Conservation (phyloP, 1,140 invertebrate species). For the Drosophila eugracilis region DNA sequence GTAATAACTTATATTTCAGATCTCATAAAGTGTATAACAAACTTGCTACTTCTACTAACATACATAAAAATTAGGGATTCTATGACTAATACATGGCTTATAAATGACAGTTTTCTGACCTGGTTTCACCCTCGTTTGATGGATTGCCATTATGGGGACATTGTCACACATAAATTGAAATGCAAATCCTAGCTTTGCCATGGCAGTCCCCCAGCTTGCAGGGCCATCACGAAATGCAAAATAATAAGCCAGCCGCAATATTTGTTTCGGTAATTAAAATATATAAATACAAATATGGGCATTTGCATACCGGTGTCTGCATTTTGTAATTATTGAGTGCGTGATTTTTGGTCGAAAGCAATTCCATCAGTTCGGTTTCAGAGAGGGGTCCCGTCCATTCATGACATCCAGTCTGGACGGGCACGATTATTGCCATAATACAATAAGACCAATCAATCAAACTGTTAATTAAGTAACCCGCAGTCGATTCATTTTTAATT, state of each 20-base stretch:
- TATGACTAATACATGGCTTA: conserved; percentile 2
- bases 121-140: neutral
- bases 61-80: neutral
- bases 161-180: conserved; percentile 63
- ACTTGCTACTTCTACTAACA: neutral
- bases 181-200: conserved; percentile 35
- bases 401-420: conserved; percentile 10
- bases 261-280: conserved; percentile 74
- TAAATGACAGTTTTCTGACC: conserved; percentile 4
- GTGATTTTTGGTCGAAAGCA: conserved; percentile 75
- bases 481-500: conserved; percentile 67
- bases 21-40: neutral
- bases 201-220: conserved; percentile 1
- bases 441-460: conserved; percentile 75
- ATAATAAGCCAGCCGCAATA: conserved; percentile 59
- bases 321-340: conserved; percentile 72
- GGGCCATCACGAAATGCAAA: conserved; percentile 38
- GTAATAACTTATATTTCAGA: too few relatives aligned
- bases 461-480: conserved; percentile 79
- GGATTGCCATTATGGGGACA: conserved; percentile 31
- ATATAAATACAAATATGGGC: conserved; percentile 31
- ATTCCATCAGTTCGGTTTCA: conserved; percentile 23
- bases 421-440: conserved; percentile 54
- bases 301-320: conserved; percentile 18
- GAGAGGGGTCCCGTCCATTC: neutral